Percentiles rank a stretch among this genome's conserved stretches.
Evolutionary conservation across 2,797 vertebrate genomes (phyloP).

Genomic region (Manis pentadactyla): DNA sequence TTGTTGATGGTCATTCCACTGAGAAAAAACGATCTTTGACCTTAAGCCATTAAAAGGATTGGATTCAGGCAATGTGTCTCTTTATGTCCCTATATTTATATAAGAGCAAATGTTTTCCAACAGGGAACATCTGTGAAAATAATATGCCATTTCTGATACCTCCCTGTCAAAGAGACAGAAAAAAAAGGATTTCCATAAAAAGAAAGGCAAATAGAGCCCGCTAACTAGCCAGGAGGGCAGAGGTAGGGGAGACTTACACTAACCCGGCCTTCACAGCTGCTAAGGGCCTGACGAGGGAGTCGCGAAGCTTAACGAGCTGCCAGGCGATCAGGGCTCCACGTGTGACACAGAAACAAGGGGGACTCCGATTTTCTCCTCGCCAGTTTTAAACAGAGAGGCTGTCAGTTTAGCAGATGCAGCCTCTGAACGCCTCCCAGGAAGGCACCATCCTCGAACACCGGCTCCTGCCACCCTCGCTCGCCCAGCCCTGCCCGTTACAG

Average conservation of each 20-base stretch:
- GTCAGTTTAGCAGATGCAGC: background rate
- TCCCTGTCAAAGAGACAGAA: background rate
- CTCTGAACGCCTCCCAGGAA: background rate
- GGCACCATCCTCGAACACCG: background rate
- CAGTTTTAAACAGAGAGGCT: constrained; percentile 48
- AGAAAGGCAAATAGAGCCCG: constrained; percentile 39
- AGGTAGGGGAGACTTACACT: background rate
- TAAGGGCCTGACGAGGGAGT: constrained; percentile 60
- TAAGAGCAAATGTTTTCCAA: background rate
- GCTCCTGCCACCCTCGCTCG: background rate
- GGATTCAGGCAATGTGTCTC: background rate
- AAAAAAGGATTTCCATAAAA: background rate
- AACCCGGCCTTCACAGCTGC: constrained; percentile 63
- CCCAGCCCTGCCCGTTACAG: background rate
- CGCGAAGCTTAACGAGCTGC: constrained; percentile 62
- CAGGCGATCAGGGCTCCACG: constrained; percentile 49
- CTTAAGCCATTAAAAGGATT: constrained; percentile 63
- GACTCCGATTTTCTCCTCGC: constrained; percentile 57
- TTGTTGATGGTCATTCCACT: background rate
- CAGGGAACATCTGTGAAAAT: constrained; percentile 33
- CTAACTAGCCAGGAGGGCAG: constrained; percentile 18
- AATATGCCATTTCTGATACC: background rate
- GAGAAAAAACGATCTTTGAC: constrained; percentile 65
- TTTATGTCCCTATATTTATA: constrained; percentile 39
- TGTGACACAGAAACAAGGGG: background rate